These are phyloP conservation scores for Drosophila longiperda DNA, from an alignment of 2,888 invertebrate species.

Conservation along the genomic window DNA sequence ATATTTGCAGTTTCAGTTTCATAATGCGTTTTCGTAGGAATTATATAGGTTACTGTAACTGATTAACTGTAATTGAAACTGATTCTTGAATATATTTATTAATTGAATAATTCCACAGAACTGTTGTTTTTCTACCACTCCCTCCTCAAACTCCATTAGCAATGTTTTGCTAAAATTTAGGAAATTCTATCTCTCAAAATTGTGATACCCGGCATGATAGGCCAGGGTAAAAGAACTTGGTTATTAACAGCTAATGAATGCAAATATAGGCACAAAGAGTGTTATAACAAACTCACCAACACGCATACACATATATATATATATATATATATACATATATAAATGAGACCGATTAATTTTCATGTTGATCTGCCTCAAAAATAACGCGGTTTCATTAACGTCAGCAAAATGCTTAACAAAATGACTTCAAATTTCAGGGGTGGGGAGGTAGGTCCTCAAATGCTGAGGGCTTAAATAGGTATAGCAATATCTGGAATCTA, in stretches of 20 bases:
- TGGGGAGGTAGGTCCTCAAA: not conserved
- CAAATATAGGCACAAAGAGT: conserved; percentile 60
- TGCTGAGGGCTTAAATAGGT: not conserved
- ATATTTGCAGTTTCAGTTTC: not conserved
- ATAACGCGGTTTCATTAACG: conserved; percentile 61
- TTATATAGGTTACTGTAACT: not conserved
- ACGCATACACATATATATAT: conserved; percentile 8
- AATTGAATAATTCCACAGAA: not conserved
- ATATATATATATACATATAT: not conserved
- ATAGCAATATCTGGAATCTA: conserved; percentile 11
- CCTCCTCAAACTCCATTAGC: not conserved
- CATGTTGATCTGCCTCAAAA: conserved; percentile 59
- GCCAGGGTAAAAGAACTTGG: conserved; percentile 13
- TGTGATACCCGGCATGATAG: not conserved
- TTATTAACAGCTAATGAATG: conserved; percentile 64
- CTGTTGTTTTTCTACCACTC: not conserved
- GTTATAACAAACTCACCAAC: conserved; percentile 37
- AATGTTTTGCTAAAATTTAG: not conserved
- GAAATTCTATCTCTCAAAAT: not conserved
- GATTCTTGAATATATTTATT: not conserved
- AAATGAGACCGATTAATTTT: conserved; percentile 53
- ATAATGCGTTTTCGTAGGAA: no score
- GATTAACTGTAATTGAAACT: no score
- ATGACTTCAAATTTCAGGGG: not conserved
- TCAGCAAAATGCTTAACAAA: conserved; percentile 30